Conservation (phyloP, 2,797 vertebrate species). For the Okamejei kenojei region DNA sequence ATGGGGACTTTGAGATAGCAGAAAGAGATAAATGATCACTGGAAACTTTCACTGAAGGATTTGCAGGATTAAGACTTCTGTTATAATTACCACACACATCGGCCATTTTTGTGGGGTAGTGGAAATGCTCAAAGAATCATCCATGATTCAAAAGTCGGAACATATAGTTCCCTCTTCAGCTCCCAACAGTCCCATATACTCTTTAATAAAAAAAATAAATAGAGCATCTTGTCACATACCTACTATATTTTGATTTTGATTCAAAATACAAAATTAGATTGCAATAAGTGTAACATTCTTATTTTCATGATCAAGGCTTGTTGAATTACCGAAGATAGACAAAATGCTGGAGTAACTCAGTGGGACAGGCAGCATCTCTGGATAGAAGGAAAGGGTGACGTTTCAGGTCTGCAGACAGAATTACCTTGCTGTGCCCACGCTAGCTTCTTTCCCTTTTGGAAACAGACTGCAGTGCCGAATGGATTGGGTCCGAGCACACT, state of each 20-base stretch:
- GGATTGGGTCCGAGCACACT: constrained; percentile 70
- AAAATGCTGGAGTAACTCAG: too few species aligned
- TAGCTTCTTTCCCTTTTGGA: constrained; percentile 80
- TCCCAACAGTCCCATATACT: background rate
- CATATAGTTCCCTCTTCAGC: background rate
- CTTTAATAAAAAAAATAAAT: background rate
- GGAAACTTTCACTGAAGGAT: background rate
- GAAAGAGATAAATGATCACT: background rate
- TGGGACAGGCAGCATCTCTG: too few species aligned
- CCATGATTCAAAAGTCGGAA: background rate
- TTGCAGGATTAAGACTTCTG: background rate
- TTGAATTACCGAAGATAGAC: constrained; percentile 53
- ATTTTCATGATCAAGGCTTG: background rate
- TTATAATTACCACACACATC: background rate
- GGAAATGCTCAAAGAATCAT: background rate
- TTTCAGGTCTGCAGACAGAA: background rate
- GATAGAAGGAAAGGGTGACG: too few species aligned
- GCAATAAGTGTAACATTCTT: background rate
- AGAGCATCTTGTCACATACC: background rate
- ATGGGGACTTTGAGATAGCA: background rate
- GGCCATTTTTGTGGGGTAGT: background rate
- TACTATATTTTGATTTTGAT: background rate
- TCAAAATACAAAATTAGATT: background rate
- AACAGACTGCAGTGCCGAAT: constrained; percentile 74
- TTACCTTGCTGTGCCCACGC: constrained; percentile 90